phyloP scores from a whole-genome alignment of 2,888 invertebrate genomes.

The Plagiodera versicolora region DNA sequence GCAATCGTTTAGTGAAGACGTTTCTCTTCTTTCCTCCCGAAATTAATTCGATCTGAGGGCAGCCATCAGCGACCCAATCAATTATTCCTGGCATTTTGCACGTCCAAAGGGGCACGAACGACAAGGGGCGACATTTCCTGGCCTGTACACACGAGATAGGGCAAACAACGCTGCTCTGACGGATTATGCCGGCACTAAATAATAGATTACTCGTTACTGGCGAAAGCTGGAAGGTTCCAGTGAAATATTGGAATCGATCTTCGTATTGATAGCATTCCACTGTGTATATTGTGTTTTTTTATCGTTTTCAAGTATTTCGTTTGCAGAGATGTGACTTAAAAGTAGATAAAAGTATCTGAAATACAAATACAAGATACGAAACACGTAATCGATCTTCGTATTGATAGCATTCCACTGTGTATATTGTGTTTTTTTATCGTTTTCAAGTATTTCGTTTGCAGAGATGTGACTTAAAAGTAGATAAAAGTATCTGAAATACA shows the following conservation, averaged over 20 bases:
- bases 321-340: no score
- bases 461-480: no score
- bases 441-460: no score
- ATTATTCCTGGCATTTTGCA: constrained; percentile 24
- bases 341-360: no score
- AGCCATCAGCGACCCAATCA: constrained; percentile 34
- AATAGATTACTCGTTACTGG: constrained; percentile 46
- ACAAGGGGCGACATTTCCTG: constrained; percentile 23
- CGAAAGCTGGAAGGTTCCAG: constrained; percentile 30
- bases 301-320: no score
- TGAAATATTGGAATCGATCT: constrained; percentile 27
- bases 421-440: no score
- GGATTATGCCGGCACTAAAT: constrained; percentile 50
- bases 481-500: no score
- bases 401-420: no score
- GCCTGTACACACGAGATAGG: constrained; percentile 48
- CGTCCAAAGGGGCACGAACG: constrained; percentile 13
- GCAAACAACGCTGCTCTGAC: constrained; percentile 48
- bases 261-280: not conserved
- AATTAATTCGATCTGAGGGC: constrained; percentile 43
- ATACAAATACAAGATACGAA: no score
- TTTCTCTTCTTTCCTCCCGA: constrained; percentile 37
- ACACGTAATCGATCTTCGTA: no score
- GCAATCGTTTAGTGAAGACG: constrained; percentile 43
- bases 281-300: no score